Evolutionary conservation across 1,140 invertebrate species (phyloP), one percentile per base, ranked within the genome.

Genomic region (Drosophila melanogaster): DNA sequence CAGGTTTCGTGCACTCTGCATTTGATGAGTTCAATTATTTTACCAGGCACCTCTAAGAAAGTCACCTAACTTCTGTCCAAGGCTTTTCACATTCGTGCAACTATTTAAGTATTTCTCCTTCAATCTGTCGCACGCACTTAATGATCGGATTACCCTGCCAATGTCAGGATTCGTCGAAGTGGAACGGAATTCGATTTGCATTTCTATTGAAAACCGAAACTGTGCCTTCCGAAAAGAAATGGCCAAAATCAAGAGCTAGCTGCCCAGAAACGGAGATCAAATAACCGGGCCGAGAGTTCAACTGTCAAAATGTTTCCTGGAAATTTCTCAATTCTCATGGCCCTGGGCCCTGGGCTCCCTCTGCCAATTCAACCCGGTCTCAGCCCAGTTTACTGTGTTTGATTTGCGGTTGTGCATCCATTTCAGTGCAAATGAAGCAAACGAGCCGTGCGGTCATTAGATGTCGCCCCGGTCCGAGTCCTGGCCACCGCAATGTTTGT

Each of bases 351-450:
- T 17, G 19, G 37, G 37, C 33, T 22, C 38, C n/a, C 24, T 15
- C 22, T 12, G 30, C 33, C 12, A 5, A 15, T 11, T 5, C 33
- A 11, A 33, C 14, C 47, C 8, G 33, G 24, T 53, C 35, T 19
- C 24, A 24, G 10, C 33, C 49, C 41, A 44, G 38, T n/a, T 17
- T 76, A 62, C 73, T 87, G 84, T 89, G 70, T 87, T 89, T 87
- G 83, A 87, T 83, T 87, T 87, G 83, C 84, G 83, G 83, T 89
- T 87, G 83, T 83, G 79, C 79, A 87, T 89, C 76, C 83, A 89
- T 83, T 87, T 65, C 83, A 79, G 76, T 87, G 83, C 83, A 89
- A 89, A 87, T 87, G 83, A 87, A 83, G 79, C 83, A 87, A 87
- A 79, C 83, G 83, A 87, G 79, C 84, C 84, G 49, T 87, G 83